Evolutionary conservation across 2,888 invertebrate genomes (phyloP).

Genomic region (Agrypnus murinus): DNA sequence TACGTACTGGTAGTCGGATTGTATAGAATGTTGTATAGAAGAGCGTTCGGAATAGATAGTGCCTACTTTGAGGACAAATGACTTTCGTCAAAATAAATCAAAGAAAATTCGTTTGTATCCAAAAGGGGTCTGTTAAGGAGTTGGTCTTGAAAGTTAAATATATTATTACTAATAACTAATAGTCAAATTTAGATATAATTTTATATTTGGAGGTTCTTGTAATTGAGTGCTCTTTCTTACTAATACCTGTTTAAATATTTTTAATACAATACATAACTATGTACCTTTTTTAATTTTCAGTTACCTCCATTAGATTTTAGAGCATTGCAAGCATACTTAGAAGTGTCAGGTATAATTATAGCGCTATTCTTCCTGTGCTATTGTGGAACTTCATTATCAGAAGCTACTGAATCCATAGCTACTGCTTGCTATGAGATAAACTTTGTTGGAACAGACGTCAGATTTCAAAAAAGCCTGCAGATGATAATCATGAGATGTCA

Average conservation of each 20-base stretch:
- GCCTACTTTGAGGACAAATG: no score
- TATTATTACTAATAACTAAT: no score
- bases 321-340: neutral
- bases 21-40: no score
- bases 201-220: neutral
- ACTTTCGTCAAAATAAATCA: no score
- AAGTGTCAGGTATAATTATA: neutral
- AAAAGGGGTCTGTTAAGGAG: no score
- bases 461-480: constrained; percentile 13
- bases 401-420: constrained; percentile 8
- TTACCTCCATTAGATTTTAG: constrained; percentile 2
- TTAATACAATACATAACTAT: no score
- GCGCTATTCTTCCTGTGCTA: neutral
- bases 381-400: neutral
- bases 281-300: neutral
- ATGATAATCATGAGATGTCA: constrained; percentile 16
- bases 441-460: constrained; percentile 12
- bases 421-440: constrained; percentile 4
- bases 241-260: no score
- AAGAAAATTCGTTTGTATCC: no score
- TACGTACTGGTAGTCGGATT: no score
- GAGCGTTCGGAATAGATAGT: no score
- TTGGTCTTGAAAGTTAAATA: no score
- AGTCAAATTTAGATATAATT: neutral
- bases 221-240: no score